Evolutionary conservation across 2,113 vertebrate genomes (phyloP).

Genomic region (Vulpes vulpes): DNA sequence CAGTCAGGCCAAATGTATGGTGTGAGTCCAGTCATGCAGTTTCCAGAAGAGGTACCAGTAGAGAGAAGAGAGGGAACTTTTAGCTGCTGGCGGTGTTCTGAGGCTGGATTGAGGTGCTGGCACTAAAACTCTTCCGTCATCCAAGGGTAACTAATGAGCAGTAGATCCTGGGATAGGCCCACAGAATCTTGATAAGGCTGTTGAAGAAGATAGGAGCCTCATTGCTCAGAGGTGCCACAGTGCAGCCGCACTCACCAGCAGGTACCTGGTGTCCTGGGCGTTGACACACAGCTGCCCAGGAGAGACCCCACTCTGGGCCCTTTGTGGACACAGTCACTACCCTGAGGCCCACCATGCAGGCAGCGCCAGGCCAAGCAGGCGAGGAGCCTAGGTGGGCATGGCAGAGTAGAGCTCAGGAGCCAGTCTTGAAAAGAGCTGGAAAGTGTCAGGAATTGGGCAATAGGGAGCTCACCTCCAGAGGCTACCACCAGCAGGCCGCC

Average conservation of each 20-base stretch:
- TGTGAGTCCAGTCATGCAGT: not conserved
- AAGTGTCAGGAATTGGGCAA: accelerated
- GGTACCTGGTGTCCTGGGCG: not conserved
- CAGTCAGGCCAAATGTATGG: too few species aligned
- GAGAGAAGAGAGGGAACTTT: not conserved
- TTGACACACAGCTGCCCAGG: not conserved
- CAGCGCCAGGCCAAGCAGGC: not conserved
- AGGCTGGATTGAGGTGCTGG: too few species aligned
- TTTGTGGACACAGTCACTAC: not conserved
- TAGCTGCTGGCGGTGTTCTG: too few species aligned
- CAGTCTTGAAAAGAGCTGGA: not conserved
- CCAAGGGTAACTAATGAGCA: accelerated
- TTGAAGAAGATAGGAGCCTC: not conserved
- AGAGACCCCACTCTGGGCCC: not conserved
- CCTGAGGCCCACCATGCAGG: not conserved
- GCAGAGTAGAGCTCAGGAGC: not conserved
- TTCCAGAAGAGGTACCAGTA: not conserved
- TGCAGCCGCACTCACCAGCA: not conserved
- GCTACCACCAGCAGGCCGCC: not conserved
- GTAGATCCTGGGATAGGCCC: not conserved
- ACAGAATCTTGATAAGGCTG: not conserved
- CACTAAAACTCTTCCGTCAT: not conserved
- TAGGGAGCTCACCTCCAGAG: too few species aligned
- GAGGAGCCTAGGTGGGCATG: not conserved
- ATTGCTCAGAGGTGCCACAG: not conserved